Evolutionary conservation across 2,888 invertebrate genomes (phyloP).

Genomic region (Drosophila mettleri): DNA sequence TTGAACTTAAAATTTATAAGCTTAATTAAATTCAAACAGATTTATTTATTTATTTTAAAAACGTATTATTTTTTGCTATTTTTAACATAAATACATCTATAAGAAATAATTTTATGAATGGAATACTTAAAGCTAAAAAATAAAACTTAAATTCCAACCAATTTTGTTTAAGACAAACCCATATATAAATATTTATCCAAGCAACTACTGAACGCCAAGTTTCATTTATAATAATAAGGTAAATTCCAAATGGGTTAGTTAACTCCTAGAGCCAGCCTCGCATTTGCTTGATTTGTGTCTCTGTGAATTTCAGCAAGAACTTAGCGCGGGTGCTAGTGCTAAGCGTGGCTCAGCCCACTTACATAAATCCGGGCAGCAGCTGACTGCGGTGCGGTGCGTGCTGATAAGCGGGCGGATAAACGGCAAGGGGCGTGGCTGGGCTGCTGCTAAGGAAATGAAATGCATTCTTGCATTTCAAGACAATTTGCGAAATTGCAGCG

Average conservation of each 20-base stretch:
- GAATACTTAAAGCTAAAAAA: no score
- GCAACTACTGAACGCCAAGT: not conserved
- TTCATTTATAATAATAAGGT: not conserved
- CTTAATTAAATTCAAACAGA: no score
- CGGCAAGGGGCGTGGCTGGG: not conserved
- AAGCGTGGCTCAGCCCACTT: constrained; percentile 30
- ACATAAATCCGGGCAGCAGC: constrained; percentile 48
- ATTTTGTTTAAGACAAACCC: not conserved
- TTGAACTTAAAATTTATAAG: no score
- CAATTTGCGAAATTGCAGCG: constrained; percentile 76
- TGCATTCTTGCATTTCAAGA: constrained; percentile 76
- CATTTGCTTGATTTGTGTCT: constrained; percentile 35
- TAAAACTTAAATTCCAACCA: no score
- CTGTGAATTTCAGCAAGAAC: constrained; percentile 19
- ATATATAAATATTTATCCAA: not conserved
- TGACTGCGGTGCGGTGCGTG: constrained; percentile 48
- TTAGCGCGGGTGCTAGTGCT: constrained; percentile 10
- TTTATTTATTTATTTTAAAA: no score
- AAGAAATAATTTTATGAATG: no score
- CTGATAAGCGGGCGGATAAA: constrained; percentile 23
- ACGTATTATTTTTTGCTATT: no score
- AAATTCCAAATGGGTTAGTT: not conserved
- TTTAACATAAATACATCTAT: no score
- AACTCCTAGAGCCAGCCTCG: constrained; percentile 9
- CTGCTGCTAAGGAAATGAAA: constrained; percentile 61